Evolutionary conservation across 2,888 invertebrate genomes (phyloP), one percentile per base, ranked within the genome.

Genomic region (Chaetoderma sp.): DNA sequence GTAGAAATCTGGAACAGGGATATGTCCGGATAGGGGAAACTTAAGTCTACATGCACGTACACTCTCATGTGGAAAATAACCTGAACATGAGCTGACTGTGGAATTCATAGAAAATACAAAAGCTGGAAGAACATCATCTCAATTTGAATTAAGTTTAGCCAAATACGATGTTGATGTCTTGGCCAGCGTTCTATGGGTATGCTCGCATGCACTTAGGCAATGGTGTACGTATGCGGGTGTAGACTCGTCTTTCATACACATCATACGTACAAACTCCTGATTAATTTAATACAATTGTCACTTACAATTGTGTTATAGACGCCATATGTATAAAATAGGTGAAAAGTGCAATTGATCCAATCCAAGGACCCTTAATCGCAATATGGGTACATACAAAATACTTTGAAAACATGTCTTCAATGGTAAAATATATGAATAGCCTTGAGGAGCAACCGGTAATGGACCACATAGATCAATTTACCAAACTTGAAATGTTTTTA

Each of bases 151-250:
- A 18, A 33, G n/a, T 52, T 28, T 25, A 10, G n/a, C n/a, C n/a
- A 52, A 4, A 28, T 21, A 52, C 8, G 52, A 4, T 5, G 52
- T 52, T 16, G 32, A 23, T n/a, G 27, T 25, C 18, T 50, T 30
- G 25, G 50, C 27, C 28, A 50, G 28, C 6, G 50, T 50, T 25
- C 50, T 6, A 30, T 50, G 50, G 21, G 50, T 50, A 6, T 33
- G 52, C 32, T 52, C 28, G 32, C 28, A 30, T 13, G 52, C 52
- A 8, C 52, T 33, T 13, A 52, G 2, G 32, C 52, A 52, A 52
- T 52, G 52, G 52, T 52, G 52, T 33, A 30, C 32, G 52, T n/a
- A 52, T 10, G n/a, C 21, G n/a, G 52, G 52, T 21, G 52, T 52
- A 52, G n/a, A n/a, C n/a, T n/a, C n/a, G n/a, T n/a, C n/a, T n/a